Percentiles rank a stretch among this genome's conserved stretches.
Conservation (phyloP, 2,888 invertebrate species). For the Tethea ocularis region DNA sequence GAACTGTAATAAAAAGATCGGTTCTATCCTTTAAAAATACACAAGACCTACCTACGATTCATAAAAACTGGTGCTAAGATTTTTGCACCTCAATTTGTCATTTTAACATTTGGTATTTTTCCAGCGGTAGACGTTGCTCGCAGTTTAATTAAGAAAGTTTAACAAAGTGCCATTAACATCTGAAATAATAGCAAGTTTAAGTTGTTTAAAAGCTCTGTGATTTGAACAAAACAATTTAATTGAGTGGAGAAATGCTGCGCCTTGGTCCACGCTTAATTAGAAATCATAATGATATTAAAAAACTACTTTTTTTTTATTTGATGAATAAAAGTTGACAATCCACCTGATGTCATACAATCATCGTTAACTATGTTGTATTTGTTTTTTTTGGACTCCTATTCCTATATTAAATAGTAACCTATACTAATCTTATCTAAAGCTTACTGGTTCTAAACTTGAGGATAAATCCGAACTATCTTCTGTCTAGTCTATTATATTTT, state of each 20-base stretch:
- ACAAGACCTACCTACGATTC: too few species aligned
- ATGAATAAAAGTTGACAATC: too few species aligned
- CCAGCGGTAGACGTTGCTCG: constrained; percentile 1
- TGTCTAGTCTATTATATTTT: too few species aligned
- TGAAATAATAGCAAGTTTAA: background rate
- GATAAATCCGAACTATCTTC: too few species aligned
- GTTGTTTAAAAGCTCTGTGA: background rate
- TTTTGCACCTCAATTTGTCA: constrained; percentile 1
- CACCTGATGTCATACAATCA: too few species aligned
- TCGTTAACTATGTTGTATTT: too few species aligned
- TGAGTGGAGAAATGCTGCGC: background rate
- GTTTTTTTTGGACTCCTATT: too few species aligned
- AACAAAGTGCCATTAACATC: constrained; percentile 2
- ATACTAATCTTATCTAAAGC: too few species aligned
- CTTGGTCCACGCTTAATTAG: background rate
- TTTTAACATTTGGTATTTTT: background rate
- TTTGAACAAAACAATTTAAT: constrained; percentile 2
- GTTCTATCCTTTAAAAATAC: too few species aligned
- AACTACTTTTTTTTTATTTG: background rate
- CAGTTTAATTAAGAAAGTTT: constrained; percentile 9
- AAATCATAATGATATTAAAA: background rate
- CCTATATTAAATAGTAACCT: too few species aligned
- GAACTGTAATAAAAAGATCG: too few species aligned
- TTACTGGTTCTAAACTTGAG: too few species aligned
- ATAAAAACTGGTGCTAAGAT: background rate